phyloP scores from a whole-genome alignment of 2,113 vertebrate genomes.

The Siniperca knerii region DNA sequence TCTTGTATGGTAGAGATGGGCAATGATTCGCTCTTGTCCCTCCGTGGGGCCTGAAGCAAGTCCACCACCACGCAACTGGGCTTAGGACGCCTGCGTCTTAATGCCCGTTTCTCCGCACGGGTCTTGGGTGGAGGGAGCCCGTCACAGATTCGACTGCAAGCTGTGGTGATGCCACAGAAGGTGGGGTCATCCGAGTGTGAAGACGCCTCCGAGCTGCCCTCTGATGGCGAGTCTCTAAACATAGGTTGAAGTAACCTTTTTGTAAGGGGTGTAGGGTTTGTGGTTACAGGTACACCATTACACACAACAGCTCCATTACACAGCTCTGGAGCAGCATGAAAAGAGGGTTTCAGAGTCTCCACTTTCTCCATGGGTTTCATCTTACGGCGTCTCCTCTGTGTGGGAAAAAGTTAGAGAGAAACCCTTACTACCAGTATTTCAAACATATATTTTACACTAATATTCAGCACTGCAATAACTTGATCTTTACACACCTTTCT shows the following conservation, averaged over 20 bases:
- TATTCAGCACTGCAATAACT: background rate
- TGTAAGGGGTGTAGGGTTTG: conserved; percentile 82
- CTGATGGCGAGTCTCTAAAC: conserved; percentile 90
- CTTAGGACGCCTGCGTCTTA: conserved; percentile 90
- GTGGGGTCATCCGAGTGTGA: conserved; percentile 96
- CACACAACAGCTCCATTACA: conserved; percentile 87
- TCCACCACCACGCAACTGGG: conserved; percentile 85
- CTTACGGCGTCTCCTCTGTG: conserved; percentile 91
- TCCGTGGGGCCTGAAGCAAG: conserved; percentile 87
- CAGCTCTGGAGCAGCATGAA: conserved; percentile 77
- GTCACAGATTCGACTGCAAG: conserved; percentile 90
- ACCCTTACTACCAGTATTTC: background rate
- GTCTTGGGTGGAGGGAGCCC: conserved; percentile 87
- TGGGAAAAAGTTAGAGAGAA: background rate
- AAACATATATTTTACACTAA: background rate
- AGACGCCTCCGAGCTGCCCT: conserved; percentile 93
- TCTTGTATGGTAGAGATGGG: conserved; percentile 90
- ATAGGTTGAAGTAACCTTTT: conserved; percentile 83
- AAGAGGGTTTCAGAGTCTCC: conserved; percentile 87
- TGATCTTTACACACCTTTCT: conserved; percentile 88
- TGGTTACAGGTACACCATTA: conserved; percentile 84
- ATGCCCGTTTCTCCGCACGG: conserved; percentile 90
- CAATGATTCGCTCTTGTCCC: conserved; percentile 43
- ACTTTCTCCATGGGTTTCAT: conserved; percentile 87
- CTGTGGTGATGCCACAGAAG: conserved; percentile 93